Evolutionary conservation across 92 coral and sea anemone species (phyloP), one percentile per base, ranked within the genome.

Genomic region (Paramuricea clavata): DNA sequence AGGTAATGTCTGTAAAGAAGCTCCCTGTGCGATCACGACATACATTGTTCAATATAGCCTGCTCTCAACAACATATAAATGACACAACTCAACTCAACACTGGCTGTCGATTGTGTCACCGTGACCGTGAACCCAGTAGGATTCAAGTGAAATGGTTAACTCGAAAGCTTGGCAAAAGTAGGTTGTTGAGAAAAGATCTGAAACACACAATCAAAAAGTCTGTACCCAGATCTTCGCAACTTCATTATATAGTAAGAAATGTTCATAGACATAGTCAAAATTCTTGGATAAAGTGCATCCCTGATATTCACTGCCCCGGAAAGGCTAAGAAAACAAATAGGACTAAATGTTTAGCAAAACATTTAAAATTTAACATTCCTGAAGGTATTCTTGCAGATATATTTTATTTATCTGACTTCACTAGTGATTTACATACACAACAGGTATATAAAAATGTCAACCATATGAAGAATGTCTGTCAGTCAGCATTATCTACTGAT

Each of bases 401-500:
- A 12, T 19, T 50, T 50, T 50, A 50, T 50, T 50, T 50, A 50
- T 50, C 59, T 50, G 59, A 13, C 59, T 50, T 50, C 59, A 50
- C 59, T 50, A 50, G 59, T 50, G 59, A 50, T 50, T 50, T 50
- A 16, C 59, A 50, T 50, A 50, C 59, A 12, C 62, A 54, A 21
- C 62, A 54, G 62, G 62, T 13, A 54, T 54, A 54, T 13, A 54
- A 54, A 54, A 54, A 54, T 54, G 62, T 54, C 62, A 54, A 54
- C 62, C 62, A 54, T 54, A 21, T 54, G 62, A 54, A 54, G 62
- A 54, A 54, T 54, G 62, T 54, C 22, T 49, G 52, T 31, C 61
- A 69, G 30, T 82, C 54, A 69, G 25, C 23, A 74, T 76, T 82
- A 30, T 82, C 44, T 50, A 49, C 77, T 26, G 86, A 82, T 67